Conservation (phyloP, 92 coral and sea anemone genomes). For the Palythoa grandis region DNA sequence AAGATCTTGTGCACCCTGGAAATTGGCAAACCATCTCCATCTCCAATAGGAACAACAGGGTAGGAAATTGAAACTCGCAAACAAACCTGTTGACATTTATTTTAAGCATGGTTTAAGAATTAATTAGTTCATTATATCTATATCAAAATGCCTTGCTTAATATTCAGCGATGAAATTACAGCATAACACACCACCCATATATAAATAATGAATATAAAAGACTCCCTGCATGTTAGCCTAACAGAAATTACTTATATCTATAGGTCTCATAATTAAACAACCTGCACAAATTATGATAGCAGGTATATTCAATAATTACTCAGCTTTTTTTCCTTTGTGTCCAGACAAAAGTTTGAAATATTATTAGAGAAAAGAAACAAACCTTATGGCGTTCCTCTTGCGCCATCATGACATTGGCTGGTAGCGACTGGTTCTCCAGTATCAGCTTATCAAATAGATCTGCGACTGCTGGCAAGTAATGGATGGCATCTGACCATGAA, state of each 20-base stretch:
- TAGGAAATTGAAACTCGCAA: neutral
- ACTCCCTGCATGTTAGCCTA: neutral
- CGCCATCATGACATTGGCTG: neutral
- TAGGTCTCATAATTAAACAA: neutral
- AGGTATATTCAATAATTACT: neutral
- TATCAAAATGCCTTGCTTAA: neutral
- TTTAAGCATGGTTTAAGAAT: neutral
- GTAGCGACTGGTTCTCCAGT: neutral
- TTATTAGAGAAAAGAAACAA: neutral
- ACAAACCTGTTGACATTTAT: neutral
- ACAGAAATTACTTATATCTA: neutral
- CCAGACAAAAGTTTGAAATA: neutral
- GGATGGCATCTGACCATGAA: neutral
- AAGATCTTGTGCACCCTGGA: slow-evolving; percentile 27
- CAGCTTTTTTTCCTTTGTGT: neutral
- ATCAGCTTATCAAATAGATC: slow-evolving; percentile 2
- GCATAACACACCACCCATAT: too few relatives aligned
- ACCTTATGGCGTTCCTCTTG: slow-evolving; percentile 18
- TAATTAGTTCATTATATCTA: neutral
- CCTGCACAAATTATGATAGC: neutral
- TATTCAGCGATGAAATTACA: neutral
- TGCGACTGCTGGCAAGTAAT: neutral
- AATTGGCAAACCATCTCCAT: slow-evolving; percentile 45
- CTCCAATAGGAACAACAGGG: slow-evolving; percentile 27
- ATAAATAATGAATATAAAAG: neutral